phyloP scores from a whole-genome alignment of 2,113 vertebrate genomes.

The Myiopsitta monachus region DNA sequence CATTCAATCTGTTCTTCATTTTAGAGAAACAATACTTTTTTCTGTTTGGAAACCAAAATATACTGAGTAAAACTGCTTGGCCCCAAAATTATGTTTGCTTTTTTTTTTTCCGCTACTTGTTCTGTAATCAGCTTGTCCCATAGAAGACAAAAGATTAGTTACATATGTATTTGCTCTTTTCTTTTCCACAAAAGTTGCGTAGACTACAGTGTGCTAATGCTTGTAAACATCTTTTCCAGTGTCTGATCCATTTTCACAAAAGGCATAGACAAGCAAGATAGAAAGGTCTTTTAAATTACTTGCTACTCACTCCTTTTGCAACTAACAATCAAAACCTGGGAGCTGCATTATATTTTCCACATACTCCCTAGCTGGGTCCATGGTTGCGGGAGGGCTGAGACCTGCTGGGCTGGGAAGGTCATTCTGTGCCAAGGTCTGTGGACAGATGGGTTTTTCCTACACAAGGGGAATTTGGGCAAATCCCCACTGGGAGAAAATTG shows the following conservation, averaged over 20 bases:
- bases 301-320: background rate
- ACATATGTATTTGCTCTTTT: background rate
- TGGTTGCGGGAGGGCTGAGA: background rate
- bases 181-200: background rate
- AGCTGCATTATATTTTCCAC: background rate
- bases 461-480: background rate
- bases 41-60: constrained; percentile 1
- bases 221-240: background rate
- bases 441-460: background rate
- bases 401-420: background rate
- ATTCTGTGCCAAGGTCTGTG: background rate
- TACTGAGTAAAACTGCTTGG: background rate
- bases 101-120: background rate
- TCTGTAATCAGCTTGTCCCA: background rate
- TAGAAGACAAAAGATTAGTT: background rate
- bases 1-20: constrained; percentile 18
- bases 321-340: background rate
- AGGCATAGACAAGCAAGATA: background rate
- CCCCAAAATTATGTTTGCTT: background rate
- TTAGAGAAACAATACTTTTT: constrained; percentile 7
- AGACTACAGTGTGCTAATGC: background rate
- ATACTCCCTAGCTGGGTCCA: fast-evolving
- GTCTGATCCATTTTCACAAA: background rate
- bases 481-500: background rate
- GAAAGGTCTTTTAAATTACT: background rate